A percentile compares a stretch with the other conserved stretches of the same genome.
Conservation (phyloP, 2,113 vertebrate species). For the Poicephalus meyeri region DNA sequence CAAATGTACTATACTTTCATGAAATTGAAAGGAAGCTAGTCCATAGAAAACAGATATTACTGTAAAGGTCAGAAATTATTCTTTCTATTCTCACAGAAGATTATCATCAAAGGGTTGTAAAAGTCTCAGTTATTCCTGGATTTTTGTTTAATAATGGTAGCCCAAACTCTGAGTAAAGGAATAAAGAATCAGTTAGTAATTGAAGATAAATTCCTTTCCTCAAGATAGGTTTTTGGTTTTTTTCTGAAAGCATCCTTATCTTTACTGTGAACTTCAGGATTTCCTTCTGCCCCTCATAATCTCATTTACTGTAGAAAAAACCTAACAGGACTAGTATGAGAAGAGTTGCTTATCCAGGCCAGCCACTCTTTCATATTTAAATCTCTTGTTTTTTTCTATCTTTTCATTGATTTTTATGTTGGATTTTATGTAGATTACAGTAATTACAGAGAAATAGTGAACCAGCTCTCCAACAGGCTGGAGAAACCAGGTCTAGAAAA, state of each 20-base stretch:
- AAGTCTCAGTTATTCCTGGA: not conserved
- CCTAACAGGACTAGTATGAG: not conserved
- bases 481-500: not conserved
- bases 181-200: not conserved
- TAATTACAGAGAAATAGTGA: not conserved
- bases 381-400: not conserved
- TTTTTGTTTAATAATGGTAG: not conserved
- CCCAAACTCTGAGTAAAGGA: not conserved
- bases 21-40: not conserved
- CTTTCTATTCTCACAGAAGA: not conserved
- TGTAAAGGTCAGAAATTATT: not conserved
- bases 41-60: fast-evolving
- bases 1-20: not conserved
- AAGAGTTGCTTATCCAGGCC: not conserved
- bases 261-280: not conserved
- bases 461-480: not conserved
- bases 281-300: not conserved
- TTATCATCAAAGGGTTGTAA: not conserved
- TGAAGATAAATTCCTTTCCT: not conserved
- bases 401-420: not conserved
- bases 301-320: not conserved
- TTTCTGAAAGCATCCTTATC: not conserved
- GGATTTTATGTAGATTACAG: not conserved
- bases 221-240: not conserved
- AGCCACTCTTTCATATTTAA: not conserved